phyloP scores from a whole-genome alignment of 2,888 invertebrate genomes.

The Acanthosepion pharaonis region DNA sequence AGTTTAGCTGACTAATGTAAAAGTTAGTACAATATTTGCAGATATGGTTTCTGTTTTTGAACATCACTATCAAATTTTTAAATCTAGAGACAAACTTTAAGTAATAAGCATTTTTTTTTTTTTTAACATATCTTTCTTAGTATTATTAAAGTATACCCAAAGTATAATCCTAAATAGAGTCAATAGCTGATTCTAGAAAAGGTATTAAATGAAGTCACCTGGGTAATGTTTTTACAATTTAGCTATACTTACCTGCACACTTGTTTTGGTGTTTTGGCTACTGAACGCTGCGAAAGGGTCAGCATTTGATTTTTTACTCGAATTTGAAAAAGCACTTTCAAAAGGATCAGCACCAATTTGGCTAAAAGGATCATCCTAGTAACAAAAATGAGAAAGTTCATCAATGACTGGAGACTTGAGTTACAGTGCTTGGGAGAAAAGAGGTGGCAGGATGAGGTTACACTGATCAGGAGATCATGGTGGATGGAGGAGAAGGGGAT shows the following conservation, averaged over 20 bases:
- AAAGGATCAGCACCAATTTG: constrained; percentile 34
- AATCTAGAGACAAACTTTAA: too few species aligned
- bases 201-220: background rate
- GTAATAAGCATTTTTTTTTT: too few species aligned
- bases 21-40: too few species aligned
- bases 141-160: background rate
- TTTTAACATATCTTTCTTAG: background rate
- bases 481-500: background rate
- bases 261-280: background rate
- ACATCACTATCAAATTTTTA: too few species aligned
- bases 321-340: constrained; percentile 41
- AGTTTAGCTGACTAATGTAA: too few species aligned
- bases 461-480: background rate
- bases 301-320: constrained; percentile 38
- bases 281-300: constrained; percentile 41
- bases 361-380: background rate
- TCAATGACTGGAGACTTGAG: background rate
- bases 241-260: background rate
- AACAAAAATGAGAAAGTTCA: background rate
- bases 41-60: too few species aligned
- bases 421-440: background rate
- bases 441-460: background rate
- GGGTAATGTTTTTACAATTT: background rate
- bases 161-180: background rate
- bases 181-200: constrained; percentile 39